Evolutionary conservation across 2,888 invertebrate genomes (phyloP), one percentile per base, ranked within the genome.

Genomic region (Drosophila pseudotakahashii): DNA sequence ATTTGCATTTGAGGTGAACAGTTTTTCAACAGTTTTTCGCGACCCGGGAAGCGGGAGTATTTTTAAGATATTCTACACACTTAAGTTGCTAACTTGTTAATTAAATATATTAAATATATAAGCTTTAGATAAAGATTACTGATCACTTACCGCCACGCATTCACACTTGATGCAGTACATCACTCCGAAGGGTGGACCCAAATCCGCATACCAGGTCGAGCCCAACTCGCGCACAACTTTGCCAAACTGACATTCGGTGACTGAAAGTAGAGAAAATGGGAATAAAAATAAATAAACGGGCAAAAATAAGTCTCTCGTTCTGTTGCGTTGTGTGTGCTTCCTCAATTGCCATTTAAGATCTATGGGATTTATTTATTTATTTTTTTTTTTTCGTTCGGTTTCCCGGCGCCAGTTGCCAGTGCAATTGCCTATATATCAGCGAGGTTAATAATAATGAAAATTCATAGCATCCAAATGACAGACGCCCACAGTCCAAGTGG

Each of bases 141-240:
- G 10, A 14, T 14, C 1, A 96, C 97, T 96, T 95, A 98, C 98
- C 94, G 96, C 95, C 89, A 97, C 94, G 93, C 98, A 98, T 94
- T 97, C 96, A 94, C 98, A 98, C 94, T 96, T 96, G 93, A 98
- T 97, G 94, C 98, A 98, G 93, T 97, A 96, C 95, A 98, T 96
- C 77, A 97, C 95, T 73, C 98, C 98, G 91, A 98, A 97, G 16
- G 98, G 98, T 59, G 97, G 96, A 62, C 98, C 98, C 79, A 98
- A 93, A 92, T 97, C 97, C 54, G 98, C 98, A 90, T 96, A 97
- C 98, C 98, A 98, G 83, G 96, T 95, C 54, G 97, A 96, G 59
- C 97, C 97, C 79, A 98, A 93, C 92, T 98, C 97, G 86, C 96
- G 95, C 57, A 96, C 94, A 92, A 96, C 95, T 91, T 97, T 97